Percentiles rank a stretch among this genome's conserved stretches.
Conservation (phyloP, 2,888 invertebrate species). For the Drosophila monieri region DNA sequence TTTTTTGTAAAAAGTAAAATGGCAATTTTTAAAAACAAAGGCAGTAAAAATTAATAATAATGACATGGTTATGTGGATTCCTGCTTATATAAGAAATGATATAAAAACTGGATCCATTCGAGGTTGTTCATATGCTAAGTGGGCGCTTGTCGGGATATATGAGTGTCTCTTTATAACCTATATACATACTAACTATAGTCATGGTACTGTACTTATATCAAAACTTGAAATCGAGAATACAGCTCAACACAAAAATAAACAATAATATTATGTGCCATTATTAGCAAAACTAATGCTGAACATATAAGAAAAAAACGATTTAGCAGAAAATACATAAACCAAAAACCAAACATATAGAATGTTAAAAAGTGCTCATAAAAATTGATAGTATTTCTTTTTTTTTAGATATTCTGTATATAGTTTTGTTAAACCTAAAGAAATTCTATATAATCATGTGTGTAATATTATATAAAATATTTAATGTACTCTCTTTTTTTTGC, state of each 20-base stretch:
- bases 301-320: neutral
- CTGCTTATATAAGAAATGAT: neutral
- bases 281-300: slow-evolving; percentile 66
- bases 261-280: slow-evolving; percentile 84
- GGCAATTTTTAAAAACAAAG: slow-evolving; percentile 29
- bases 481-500: slow-evolving; percentile 6
- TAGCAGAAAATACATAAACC: slow-evolving; percentile 4
- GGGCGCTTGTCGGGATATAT: slow-evolving; percentile 21
- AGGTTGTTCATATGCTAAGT: slow-evolving; percentile 47
- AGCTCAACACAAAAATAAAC: slow-evolving; percentile 62
- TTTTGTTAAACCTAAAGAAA: slow-evolving; percentile 21
- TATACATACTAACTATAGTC: slow-evolving; percentile 16
- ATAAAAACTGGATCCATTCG: slow-evolving; percentile 33
- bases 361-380: slow-evolving; percentile 8
- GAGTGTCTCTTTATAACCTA: neutral
- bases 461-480: slow-evolving; percentile 12
- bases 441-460: slow-evolving; percentile 16
- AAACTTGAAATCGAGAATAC: slow-evolving; percentile 13
- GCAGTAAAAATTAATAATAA: slow-evolving; percentile 1
- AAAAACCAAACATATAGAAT: slow-evolving; percentile 11
- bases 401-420: slow-evolving; percentile 26
- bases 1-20: slow-evolving; percentile 4
- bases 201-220: slow-evolving; percentile 44
- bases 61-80: slow-evolving; percentile 25
- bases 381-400: neutral